Conservation (phyloP, 2,113 vertebrate species). For the Phodopus roborovskii region DNA sequence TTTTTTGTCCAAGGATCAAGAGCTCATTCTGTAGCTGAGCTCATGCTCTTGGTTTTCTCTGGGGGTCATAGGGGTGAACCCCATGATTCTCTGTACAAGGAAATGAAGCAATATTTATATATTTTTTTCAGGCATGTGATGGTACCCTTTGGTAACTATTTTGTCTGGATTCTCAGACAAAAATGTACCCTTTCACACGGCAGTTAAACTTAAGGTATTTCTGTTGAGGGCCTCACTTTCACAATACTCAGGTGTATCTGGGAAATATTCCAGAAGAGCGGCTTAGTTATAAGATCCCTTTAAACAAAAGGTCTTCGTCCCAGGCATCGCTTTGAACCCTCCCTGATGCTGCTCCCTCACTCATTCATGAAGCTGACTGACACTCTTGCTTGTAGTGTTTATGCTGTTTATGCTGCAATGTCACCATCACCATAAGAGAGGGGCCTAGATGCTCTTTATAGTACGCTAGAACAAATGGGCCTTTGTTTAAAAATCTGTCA, state of each 20-base stretch:
- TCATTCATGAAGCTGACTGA: background rate
- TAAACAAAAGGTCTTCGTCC: background rate
- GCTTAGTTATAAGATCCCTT: conserved; percentile 51
- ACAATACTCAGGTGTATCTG: background rate
- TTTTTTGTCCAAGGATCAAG: conserved; percentile 85
- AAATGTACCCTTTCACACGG: conserved; percentile 6
- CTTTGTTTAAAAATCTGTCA: conserved; percentile 18
- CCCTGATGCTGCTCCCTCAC: background rate
- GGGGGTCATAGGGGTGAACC: background rate
- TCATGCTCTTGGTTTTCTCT: conserved; percentile 41
- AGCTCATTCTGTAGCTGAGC: conserved; percentile 80
- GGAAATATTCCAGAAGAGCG: conserved; percentile 40
- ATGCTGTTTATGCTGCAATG: background rate
- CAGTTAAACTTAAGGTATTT: background rate
- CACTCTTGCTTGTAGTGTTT: background rate
- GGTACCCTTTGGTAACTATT: background rate
- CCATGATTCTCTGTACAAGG: background rate
- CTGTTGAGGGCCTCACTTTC: background rate
- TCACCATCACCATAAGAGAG: background rate
- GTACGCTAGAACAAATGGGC: background rate
- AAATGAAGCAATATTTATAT: conserved; percentile 1
- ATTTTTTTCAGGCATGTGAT: background rate
- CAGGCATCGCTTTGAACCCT: background rate
- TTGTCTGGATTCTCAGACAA: conserved; percentile 16
- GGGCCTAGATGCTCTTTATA: background rate